Evolutionary conservation across 2,888 invertebrate species (phyloP).

Genomic region (Priocnemis perturbator): DNA sequence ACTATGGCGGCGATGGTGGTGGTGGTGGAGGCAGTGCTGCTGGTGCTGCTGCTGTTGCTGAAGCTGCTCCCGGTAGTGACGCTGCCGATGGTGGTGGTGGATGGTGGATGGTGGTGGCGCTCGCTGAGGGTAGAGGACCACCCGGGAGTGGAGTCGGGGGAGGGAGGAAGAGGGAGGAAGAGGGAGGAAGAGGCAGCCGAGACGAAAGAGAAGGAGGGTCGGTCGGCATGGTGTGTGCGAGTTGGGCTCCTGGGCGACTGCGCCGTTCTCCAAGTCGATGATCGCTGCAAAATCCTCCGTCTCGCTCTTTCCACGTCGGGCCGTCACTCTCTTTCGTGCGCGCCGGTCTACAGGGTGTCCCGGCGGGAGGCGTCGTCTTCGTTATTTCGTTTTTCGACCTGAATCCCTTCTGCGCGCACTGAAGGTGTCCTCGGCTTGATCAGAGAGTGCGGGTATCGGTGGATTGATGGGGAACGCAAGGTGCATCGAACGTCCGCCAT

Average conservation of each 20-base stretch:
- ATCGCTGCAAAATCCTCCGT: constrained; percentile 55
- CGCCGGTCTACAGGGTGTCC: constrained; percentile 24
- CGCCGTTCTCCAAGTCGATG: constrained; percentile 57
- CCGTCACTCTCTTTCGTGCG: constrained; percentile 37
- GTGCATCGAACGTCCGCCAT: too few relatives aligned
- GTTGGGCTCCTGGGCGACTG: constrained; percentile 50
- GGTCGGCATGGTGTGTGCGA: constrained; percentile 1
- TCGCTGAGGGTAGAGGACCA: constrained; percentile 36
- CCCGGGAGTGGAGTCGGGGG: constrained; percentile 35
- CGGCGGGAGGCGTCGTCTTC: too few relatives aligned
- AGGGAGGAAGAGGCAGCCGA: constrained; percentile 15
- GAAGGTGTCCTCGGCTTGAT: too few relatives aligned
- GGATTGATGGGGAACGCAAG: too few relatives aligned
- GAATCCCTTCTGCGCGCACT: too few relatives aligned
- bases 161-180: constrained; percentile 24
- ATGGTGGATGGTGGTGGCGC: constrained; percentile 24
- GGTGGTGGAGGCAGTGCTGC: constrained; percentile 24
- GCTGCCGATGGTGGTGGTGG: constrained; percentile 22
- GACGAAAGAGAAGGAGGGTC: constrained; percentile 17
- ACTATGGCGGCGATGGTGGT: constrained; percentile 26
- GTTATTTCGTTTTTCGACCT: too few relatives aligned
- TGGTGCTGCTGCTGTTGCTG: constrained; percentile 34
- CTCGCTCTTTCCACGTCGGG: constrained; percentile 39
- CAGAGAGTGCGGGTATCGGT: too few relatives aligned
- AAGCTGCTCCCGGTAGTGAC: constrained; percentile 7